Conservation (phyloP, 2,888 invertebrate species). For the Limnephilus marmoratus region DNA sequence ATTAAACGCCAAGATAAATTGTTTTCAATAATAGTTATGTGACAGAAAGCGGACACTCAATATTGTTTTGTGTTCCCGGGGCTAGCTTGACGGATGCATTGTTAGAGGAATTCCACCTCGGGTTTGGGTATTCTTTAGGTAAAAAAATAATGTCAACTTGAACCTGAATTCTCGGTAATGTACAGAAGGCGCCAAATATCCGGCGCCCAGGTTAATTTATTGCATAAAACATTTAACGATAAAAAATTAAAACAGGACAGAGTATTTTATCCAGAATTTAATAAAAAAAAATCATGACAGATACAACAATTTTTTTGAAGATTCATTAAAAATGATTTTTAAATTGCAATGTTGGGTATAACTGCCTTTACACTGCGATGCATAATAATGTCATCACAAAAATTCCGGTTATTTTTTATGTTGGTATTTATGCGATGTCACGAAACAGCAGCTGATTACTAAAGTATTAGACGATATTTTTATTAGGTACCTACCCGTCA, state of each 20-base stretch:
- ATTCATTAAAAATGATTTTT: background rate
- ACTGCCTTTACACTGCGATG: background rate
- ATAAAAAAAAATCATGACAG: background rate
- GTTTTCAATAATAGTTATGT: constrained; percentile 54
- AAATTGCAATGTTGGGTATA: background rate
- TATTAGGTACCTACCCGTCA: background rate
- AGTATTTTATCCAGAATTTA: background rate
- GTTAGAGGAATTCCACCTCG: constrained; percentile 32
- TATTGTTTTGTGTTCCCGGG: constrained; percentile 50
- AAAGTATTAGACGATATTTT: background rate
- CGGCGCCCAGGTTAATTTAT: constrained; percentile 23
- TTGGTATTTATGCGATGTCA: background rate
- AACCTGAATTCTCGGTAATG: constrained; percentile 20
- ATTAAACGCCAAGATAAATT: constrained; percentile 54
- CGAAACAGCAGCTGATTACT: background rate
- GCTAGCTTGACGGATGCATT: constrained; percentile 49
- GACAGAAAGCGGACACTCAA: constrained; percentile 45
- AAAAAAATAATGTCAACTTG: constrained; percentile 42
- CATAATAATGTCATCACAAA: background rate
- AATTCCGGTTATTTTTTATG: background rate
- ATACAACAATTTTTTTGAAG: background rate
- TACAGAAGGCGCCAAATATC: constrained; percentile 40
- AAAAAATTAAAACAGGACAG: background rate
- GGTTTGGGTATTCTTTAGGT: constrained; percentile 42
- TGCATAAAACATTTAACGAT: background rate